Percentiles rank a stretch among this genome's conserved stretches.
Conservation (phyloP, 2,888 invertebrate genomes). For the Spodoptera littoralis region DNA sequence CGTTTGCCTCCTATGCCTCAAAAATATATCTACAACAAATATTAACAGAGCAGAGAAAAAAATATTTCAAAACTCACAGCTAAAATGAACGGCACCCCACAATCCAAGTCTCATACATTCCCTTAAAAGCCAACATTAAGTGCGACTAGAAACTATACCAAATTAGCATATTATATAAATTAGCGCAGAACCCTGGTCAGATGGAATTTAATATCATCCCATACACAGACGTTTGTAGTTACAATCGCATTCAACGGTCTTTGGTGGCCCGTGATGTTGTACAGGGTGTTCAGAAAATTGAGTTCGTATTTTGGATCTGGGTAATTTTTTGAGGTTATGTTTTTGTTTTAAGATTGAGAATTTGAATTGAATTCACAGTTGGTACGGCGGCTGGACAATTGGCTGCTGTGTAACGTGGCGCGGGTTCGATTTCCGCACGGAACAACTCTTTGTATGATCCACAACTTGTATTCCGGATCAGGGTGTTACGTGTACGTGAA, state of each 20-base stretch:
- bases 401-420: too few relatives aligned
- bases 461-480: too few relatives aligned
- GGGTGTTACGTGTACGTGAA: too few relatives aligned
- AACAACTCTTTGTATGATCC: too few relatives aligned
- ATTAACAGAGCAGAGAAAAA: too few relatives aligned
- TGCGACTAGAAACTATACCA: constrained; percentile 50
- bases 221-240: constrained; percentile 77
- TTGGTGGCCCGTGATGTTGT: constrained; percentile 67
- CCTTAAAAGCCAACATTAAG: constrained; percentile 37
- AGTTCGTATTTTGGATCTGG: background rate
- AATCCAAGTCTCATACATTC: constrained; percentile 27
- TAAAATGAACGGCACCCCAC: constrained; percentile 20
- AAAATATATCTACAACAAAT: too few relatives aligned
- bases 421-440: too few relatives aligned
- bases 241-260: constrained; percentile 77
- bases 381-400: too few relatives aligned
- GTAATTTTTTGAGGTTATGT: background rate
- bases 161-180: constrained; percentile 77
- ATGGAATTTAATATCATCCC: constrained; percentile 82
- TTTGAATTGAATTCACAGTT: too few relatives aligned
- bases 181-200: constrained; percentile 71
- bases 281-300: constrained; percentile 65
- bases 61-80: background rate
- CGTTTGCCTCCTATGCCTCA: too few relatives aligned
- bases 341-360: background rate